phyloP scores from a whole-genome alignment of 2,113 vertebrate species.

The Forbesichthys papilliferus region DNA sequence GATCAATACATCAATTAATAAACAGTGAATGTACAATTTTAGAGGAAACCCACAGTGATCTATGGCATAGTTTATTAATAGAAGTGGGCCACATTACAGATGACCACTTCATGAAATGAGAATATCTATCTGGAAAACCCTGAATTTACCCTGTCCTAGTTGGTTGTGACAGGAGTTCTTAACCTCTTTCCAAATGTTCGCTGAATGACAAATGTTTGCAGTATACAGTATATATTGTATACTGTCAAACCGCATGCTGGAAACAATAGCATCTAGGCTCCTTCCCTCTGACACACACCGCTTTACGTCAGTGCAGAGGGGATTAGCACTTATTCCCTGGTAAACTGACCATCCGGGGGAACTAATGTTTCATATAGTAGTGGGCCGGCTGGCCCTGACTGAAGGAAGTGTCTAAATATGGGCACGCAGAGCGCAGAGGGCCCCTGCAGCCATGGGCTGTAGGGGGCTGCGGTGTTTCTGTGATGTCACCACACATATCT shows the following conservation, averaged over 20 bases:
- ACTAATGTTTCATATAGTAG: slow-evolving; percentile 42
- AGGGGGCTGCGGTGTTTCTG: slow-evolving; percentile 63
- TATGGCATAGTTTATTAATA: no score
- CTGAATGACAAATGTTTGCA: neutral
- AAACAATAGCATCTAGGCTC: slow-evolving; percentile 23
- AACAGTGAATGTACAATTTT: no score
- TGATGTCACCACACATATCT: slow-evolving; percentile 57
- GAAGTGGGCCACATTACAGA: no score
- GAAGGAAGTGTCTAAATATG: slow-evolving; percentile 74
- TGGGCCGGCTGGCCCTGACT: slow-evolving; percentile 37
- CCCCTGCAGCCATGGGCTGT: slow-evolving; percentile 24
- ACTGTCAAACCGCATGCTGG: slow-evolving; percentile 2
- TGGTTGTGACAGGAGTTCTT: neutral
- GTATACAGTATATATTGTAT: no score
- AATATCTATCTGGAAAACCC: neutral
- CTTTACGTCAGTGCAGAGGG: slow-evolving; percentile 22
- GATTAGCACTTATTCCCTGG: slow-evolving; percentile 56
- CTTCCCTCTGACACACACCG: neutral
- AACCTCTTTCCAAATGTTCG: neutral
- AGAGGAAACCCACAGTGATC: no score
- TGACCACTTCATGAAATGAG: neutral
- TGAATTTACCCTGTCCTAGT: neutral
- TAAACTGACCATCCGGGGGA: slow-evolving; percentile 22
- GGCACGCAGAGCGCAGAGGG: slow-evolving; percentile 40
- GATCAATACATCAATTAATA: no score